Percentiles rank a stretch among this genome's conserved stretches.
Evolutionary conservation across 2,888 invertebrate species (phyloP).

Genomic region (Alitta virens): DNA sequence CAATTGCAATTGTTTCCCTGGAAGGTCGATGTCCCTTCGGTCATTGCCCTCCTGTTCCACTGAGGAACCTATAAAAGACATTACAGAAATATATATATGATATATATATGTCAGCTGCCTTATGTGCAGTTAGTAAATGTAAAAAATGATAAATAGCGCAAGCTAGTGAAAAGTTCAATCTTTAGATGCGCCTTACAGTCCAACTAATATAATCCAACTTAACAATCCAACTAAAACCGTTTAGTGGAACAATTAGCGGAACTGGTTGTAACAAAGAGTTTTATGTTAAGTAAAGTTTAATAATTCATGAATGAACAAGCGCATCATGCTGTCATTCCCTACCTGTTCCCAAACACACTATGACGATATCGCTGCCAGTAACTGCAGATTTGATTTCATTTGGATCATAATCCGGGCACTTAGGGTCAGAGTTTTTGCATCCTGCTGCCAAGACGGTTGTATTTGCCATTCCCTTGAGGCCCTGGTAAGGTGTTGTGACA

Average conservation of each 20-base stretch:
- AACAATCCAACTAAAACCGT: too few species aligned
- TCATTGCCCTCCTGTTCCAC: slow-evolving; percentile 44
- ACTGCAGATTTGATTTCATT: slow-evolving; percentile 4
- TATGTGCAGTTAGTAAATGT: too few species aligned
- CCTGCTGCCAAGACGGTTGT: slow-evolving; percentile 14
- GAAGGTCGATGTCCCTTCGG: slow-evolving; percentile 37
- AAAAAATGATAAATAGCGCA: too few species aligned
- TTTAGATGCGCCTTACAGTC: too few species aligned
- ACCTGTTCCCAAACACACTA: slow-evolving; percentile 27
- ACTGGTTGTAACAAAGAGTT: too few species aligned
- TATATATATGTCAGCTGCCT: too few species aligned
- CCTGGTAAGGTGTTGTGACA: slow-evolving; percentile 21
- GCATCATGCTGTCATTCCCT: background rate
- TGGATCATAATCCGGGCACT: slow-evolving; percentile 10
- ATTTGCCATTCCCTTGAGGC: slow-evolving; percentile 21
- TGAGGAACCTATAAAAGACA: slow-evolving; percentile 29
- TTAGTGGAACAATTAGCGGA: too few species aligned
- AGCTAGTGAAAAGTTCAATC: too few species aligned
- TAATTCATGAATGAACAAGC: too few species aligned
- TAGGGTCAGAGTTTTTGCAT: slow-evolving; percentile 16
- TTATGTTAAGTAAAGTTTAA: too few species aligned
- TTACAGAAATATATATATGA: too few species aligned
- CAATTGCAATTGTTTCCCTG: slow-evolving; percentile 41
- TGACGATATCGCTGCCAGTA: slow-evolving; percentile 16
- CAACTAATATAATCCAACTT: too few species aligned